Evolutionary conservation across 2,888 invertebrate genomes (phyloP), one percentile per base, ranked within the genome.

Genomic region (Lymantria dispar): DNA sequence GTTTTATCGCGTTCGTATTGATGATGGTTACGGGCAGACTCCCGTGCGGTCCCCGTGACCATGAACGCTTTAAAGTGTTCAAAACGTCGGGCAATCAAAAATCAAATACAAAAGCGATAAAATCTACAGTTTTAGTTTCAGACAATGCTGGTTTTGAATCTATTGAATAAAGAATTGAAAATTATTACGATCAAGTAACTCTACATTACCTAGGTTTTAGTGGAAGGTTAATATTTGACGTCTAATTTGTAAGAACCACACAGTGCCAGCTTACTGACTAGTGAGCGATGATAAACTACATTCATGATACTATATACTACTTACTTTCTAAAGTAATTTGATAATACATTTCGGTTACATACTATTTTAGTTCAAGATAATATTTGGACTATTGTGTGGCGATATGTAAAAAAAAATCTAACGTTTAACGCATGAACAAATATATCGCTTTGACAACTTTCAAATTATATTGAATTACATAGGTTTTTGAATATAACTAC

Each of bases 241-340:
- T 54, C 60, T 67, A 67, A 56, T 48, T 51, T 38, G 33, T 5
- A 33, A 8, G 15, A 52, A 57, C 48, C 51, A 68, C 65, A 56
- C 59, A 29, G 65, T 68, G 60, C 65, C 31, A 57, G 14, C 50
- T 14, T 7, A 46, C 37, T 42, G 43, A 52, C 44, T 41, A 56
- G 54, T 55, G 52, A 55, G 52, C 47, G 5, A 38, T 39, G 51
- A 52, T 49, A 45, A 12, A 46, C 48, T 42, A 48, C 46, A 57
- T 42, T 53, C 11, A 43, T 39, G 59, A 57, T 52, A 61, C n/a
- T 54, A 51, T 33, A 68, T 45, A 15, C 30, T 29, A 45, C 52
- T 43, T 30, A 62, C 56, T 68, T 68, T 66, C 68, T 52, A 58
- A 30, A 45, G 50, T 50, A 54, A 61, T 48, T 50, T 43, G 52